phyloP scores from a whole-genome alignment of 1,140 invertebrate species.

The Amyelois transitella region DNA sequence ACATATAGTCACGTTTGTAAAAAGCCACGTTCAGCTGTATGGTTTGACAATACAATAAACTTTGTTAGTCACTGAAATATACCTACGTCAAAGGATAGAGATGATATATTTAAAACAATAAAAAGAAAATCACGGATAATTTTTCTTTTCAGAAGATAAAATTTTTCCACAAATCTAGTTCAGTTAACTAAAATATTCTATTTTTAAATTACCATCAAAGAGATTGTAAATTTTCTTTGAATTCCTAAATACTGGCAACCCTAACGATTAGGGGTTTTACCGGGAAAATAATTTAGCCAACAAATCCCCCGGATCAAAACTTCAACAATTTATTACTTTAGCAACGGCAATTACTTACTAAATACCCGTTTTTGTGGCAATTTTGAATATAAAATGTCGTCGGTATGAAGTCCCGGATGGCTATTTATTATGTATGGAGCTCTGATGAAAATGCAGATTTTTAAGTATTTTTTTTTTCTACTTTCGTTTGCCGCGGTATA shows the following conservation, averaged over 20 bases:
- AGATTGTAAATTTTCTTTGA: not conserved
- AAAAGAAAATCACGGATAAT: too few species aligned
- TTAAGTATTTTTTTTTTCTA: not conserved
- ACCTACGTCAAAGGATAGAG: too few species aligned
- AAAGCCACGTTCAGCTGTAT: too few species aligned
- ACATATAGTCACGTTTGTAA: too few species aligned
- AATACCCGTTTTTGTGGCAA: slow-evolving; percentile 1
- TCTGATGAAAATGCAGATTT: not conserved
- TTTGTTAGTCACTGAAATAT: too few species aligned
- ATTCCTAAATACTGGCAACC: not conserved
- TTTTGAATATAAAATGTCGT: not conserved
- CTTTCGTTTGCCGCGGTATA: too few species aligned
- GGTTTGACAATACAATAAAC: too few species aligned
- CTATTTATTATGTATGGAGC: not conserved
- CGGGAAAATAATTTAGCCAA: slow-evolving; percentile 1
- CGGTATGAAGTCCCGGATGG: not conserved
- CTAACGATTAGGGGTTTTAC: not conserved
- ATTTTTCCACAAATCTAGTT: too few species aligned
- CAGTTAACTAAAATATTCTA: not conserved
- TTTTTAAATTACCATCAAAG: not conserved
- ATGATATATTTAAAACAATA: too few species aligned
- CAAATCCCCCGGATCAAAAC: not conserved
- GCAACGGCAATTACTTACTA: not conserved
- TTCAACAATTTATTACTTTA: slow-evolving; percentile 1
- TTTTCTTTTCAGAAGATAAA: too few species aligned